Evolutionary conservation across 2,113 vertebrate genomes (phyloP).

Genomic region (Cisticola juncidis): DNA sequence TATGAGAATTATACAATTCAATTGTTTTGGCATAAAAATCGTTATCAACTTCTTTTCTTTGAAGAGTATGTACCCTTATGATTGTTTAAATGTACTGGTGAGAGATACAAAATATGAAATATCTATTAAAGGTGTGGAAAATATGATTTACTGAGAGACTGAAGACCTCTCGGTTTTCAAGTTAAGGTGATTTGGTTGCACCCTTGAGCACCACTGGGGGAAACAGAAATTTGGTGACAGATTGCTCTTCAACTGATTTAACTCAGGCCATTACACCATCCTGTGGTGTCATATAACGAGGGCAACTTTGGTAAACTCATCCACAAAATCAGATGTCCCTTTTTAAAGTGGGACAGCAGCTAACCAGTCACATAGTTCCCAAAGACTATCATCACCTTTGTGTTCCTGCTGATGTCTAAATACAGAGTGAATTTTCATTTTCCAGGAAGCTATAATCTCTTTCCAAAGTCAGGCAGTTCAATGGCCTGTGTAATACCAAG

Average conservation of each 20-base stretch:
- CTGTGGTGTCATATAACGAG: background rate
- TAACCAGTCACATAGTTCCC: background rate
- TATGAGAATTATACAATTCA: constrained; percentile 22
- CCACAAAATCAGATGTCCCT: background rate
- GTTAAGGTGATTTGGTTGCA: background rate
- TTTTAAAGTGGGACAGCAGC: background rate
- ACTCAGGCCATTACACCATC: background rate
- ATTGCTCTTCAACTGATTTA: background rate
- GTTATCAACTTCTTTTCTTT: constrained; percentile 59
- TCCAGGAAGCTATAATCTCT: background rate
- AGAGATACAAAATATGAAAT: background rate
- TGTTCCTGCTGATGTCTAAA: background rate
- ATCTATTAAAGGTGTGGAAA: background rate
- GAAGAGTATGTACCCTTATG: background rate
- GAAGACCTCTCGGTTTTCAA: background rate
- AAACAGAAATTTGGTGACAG: background rate
- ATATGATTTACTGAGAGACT: background rate
- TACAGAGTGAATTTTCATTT: background rate
- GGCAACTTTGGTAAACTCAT: background rate
- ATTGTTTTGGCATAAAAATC: constrained; percentile 34
- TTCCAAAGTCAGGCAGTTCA: background rate
- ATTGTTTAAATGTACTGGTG: constrained; percentile 2
- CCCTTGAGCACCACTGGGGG: background rate
- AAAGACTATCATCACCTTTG: background rate
- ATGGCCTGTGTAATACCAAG: background rate